Conservation (phyloP, 1,140 invertebrate species). For the Diploscapter pachys region DNA sequence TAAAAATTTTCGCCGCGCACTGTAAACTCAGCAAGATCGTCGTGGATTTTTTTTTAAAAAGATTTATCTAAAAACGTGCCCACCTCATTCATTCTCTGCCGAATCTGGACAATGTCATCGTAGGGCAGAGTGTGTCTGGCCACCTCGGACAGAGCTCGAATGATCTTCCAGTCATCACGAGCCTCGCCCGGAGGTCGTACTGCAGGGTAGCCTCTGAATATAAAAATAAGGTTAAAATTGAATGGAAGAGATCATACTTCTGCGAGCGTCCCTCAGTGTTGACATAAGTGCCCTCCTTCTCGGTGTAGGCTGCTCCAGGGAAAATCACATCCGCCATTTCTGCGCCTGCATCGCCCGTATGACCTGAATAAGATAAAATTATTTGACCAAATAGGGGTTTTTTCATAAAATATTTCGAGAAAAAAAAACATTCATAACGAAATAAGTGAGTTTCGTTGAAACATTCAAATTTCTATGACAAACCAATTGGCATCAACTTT, state of each 20-base stretch:
- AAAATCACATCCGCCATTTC: conserved; percentile 86
- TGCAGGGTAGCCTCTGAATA: conserved; percentile 64
- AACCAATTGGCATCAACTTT: too few relatives aligned
- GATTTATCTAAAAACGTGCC: conserved; percentile 40
- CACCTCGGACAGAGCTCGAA: conserved; percentile 81
- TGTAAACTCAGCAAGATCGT: background rate
- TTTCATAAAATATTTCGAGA: too few relatives aligned
- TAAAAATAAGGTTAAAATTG: background rate
- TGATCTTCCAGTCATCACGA: conserved; percentile 96
- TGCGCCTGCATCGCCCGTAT: conserved; percentile 91
- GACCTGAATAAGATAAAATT: conserved; percentile 64
- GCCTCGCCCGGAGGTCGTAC: conserved; percentile 89
- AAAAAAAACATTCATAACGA: too few relatives aligned
- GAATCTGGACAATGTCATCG: conserved; percentile 79
- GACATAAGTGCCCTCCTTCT: conserved; percentile 92
- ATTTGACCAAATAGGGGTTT: too few relatives aligned
- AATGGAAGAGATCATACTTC: conserved; percentile 67
- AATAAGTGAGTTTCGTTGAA: too few relatives aligned
- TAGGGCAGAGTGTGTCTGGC: conserved; percentile 79
- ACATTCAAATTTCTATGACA: too few relatives aligned
- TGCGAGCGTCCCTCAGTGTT: conserved; percentile 97
- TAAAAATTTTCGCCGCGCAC: background rate
- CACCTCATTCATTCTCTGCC: conserved; percentile 72
- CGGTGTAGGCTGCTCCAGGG: conserved; percentile 95
- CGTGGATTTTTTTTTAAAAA: too few relatives aligned